These are phyloP conservation scores for Brachionichthys hirsutus DNA, from an alignment of 2,113 vertebrate species.

Conservation along the genomic window DNA sequence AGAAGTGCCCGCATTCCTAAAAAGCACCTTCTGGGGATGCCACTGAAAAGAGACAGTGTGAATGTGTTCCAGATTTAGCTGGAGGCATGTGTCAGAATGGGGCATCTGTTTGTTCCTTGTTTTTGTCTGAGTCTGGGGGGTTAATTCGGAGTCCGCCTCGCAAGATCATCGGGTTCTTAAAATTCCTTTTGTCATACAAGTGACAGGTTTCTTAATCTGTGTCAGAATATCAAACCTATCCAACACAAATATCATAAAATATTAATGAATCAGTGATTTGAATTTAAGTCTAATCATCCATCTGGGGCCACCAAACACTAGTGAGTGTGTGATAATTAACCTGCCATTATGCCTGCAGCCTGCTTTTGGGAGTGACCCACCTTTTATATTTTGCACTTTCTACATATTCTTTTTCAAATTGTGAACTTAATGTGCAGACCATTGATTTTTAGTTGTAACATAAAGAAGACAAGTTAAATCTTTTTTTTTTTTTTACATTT, in stretches of 20 bases:
- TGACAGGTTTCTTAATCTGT: conserved; percentile 2
- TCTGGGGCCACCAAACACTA: too few relatives aligned
- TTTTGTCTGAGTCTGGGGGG: conserved; percentile 44
- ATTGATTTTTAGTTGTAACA: conserved; percentile 13
- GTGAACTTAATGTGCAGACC: too few relatives aligned
- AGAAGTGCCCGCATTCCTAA: conserved; percentile 66
- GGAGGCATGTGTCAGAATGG: conserved; percentile 26
- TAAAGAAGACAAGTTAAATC: conserved; percentile 22
- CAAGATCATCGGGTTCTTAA: conserved; percentile 15
- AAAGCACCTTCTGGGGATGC: conserved; percentile 63
- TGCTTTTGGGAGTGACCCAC: too few relatives aligned
- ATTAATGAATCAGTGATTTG: too few relatives aligned
- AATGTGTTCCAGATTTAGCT: conserved; percentile 60
- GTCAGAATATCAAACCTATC: neutral
- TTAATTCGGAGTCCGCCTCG: conserved; percentile 39
- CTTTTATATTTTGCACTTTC: too few relatives aligned
- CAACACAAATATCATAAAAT: neutral
- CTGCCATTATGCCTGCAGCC: too few relatives aligned
- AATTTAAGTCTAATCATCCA: too few relatives aligned
- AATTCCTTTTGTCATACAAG: conserved; percentile 4
- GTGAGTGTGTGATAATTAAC: too few relatives aligned
- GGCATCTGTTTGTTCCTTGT: conserved; percentile 52
- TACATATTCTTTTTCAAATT: too few relatives aligned
- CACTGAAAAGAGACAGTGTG: conserved; percentile 55
- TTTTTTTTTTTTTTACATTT: conserved; percentile 8